These are phyloP conservation scores for Chymomyza costata DNA, from an alignment of 1,140 invertebrate species.

Conservation along the genomic window DNA sequence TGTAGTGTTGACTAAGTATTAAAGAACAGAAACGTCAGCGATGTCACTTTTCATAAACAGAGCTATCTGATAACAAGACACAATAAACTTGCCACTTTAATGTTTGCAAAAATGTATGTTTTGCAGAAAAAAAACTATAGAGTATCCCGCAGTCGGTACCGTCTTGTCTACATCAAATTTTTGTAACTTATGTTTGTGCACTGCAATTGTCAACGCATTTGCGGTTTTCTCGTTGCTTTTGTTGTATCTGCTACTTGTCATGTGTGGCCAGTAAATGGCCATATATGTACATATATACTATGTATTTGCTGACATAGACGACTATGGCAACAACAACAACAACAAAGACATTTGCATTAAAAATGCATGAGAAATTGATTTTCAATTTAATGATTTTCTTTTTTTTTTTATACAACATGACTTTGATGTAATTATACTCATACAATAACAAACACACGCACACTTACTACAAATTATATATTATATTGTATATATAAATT, in stretches of 20 bases:
- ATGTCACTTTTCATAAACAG: no score
- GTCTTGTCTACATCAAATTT: no score
- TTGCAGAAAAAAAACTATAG: no score
- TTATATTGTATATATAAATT: constrained; percentile 52
- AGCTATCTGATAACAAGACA: no score
- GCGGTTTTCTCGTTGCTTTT: constrained; percentile 31
- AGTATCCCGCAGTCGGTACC: no score
- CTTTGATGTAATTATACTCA: no score
- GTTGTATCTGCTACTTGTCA: constrained; percentile 57
- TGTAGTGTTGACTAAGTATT: no score
- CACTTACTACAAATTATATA: no score
- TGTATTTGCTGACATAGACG: constrained; percentile 8
- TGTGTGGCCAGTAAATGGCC: constrained; percentile 8
- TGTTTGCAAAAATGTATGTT: no score
- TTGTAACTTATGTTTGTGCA: constrained; percentile 50
- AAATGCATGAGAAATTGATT: constrained; percentile 58
- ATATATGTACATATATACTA: constrained; percentile 1
- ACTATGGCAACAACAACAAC: constrained; percentile 22
- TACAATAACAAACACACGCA: no score
- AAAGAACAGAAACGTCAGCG: no score
- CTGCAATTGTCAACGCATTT: constrained; percentile 65
- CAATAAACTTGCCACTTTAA: no score
- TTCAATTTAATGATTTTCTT: constrained; percentile 10
- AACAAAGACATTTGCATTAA: constrained; percentile 53
- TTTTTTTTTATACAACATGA: constrained; percentile 1